phyloP scores from a whole-genome alignment of 2,113 vertebrate species.

The Mystacornis crossleyi region DNA sequence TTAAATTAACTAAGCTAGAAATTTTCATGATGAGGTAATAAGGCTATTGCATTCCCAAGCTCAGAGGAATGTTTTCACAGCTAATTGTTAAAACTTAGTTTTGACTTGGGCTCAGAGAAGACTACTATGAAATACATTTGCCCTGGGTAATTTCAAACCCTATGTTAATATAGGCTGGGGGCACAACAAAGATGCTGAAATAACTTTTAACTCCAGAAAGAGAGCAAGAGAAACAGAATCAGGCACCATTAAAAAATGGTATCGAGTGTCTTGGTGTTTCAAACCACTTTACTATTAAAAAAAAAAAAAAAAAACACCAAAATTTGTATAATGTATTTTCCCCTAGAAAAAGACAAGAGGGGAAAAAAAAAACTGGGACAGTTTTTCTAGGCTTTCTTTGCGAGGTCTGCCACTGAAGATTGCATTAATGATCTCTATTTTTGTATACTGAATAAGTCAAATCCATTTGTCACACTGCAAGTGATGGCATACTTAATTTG shows the following conservation, averaged over 20 bases:
- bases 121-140: constrained; percentile 35
- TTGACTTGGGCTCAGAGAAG: constrained; percentile 64
- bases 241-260: constrained; percentile 11
- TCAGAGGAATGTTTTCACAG: constrained; percentile 76
- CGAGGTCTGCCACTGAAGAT: constrained; percentile 85
- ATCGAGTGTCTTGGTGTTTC: constrained; percentile 13
- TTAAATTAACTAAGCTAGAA: constrained; percentile 90
- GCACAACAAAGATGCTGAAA: constrained; percentile 28
- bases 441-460: constrained; percentile 99
- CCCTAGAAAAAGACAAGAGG: constrained; percentile 63
- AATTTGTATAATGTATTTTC: constrained; percentile 63
- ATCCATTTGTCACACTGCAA: constrained; percentile 99
- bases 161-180: constrained; percentile 33
- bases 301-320: neutral
- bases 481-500: constrained; percentile 99
- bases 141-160: constrained; percentile 57
- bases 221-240: constrained; percentile 34
- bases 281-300: constrained; percentile 29
- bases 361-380: constrained; percentile 63
- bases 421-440: constrained; percentile 99
- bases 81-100: constrained; percentile 79
- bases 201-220: constrained; percentile 61
- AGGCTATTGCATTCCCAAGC: constrained; percentile 78
- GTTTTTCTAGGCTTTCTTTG: constrained; percentile 78
- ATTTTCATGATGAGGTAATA: constrained; percentile 87